Conservation (phyloP, 2,113 vertebrate species). For the Echinops telfairi region DNA sequence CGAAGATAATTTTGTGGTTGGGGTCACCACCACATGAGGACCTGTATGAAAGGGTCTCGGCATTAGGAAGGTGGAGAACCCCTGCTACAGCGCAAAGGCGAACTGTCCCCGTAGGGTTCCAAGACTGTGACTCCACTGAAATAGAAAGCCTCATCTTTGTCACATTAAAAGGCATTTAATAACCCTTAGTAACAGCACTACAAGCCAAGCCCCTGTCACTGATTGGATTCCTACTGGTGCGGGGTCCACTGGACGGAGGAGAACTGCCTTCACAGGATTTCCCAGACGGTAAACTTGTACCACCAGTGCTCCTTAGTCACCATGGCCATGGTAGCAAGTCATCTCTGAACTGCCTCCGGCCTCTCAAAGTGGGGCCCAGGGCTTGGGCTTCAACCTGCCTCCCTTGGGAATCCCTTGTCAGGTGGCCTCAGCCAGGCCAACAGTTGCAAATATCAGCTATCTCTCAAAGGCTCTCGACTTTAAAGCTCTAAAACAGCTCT, state of each 20-base stretch:
- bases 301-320: background rate
- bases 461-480: background rate
- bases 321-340: too few species aligned
- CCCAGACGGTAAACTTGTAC: background rate
- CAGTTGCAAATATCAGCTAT: background rate
- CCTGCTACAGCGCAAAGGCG: too few species aligned
- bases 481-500: background rate
- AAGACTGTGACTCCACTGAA: too few species aligned
- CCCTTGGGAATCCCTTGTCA: background rate
- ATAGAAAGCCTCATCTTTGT: too few species aligned
- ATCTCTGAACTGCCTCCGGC: too few species aligned
- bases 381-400: background rate
- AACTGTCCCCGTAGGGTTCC: too few species aligned
- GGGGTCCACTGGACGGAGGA: background rate
- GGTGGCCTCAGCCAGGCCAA: background rate
- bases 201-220: background rate
- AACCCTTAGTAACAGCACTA: background rate
- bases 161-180: background rate
- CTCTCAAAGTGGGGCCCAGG: background rate
- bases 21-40: too few species aligned
- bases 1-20: too few species aligned
- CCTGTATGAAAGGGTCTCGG: too few species aligned
- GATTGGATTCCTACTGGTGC: background rate
- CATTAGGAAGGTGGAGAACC: too few species aligned
- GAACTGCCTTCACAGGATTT: background rate